These are phyloP conservation scores for Busseola fusca DNA, from an alignment of 2,888 invertebrate species.

Conservation along the genomic window DNA sequence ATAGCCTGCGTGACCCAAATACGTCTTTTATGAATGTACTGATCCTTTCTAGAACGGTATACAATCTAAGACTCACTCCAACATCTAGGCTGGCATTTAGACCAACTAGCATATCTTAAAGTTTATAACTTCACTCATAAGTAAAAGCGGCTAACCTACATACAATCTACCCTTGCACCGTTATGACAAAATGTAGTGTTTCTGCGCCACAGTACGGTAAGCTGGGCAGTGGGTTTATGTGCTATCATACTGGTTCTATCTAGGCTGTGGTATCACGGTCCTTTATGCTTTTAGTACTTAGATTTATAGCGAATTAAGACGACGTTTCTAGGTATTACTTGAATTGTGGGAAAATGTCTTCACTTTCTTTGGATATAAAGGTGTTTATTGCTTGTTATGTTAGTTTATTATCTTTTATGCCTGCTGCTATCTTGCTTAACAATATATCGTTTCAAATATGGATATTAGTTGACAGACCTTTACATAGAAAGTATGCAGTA, in stretches of 20 bases:
- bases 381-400: slow-evolving; percentile 9
- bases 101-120: slow-evolving; percentile 3
- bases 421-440: not conserved
- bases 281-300: not conserved
- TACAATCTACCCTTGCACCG: slow-evolving; percentile 51
- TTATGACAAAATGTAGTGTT: slow-evolving; percentile 44
- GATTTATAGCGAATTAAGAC: slow-evolving; percentile 18
- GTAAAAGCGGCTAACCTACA: slow-evolving; percentile 37
- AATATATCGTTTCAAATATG: not conserved
- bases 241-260: slow-evolving; percentile 47
- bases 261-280: slow-evolving; percentile 41
- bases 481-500: too few relatives aligned
- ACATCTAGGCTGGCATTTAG: slow-evolving; percentile 10
- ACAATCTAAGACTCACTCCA: slow-evolving; percentile 3
- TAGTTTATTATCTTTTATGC: not conserved
- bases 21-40: not conserved
- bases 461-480: not conserved
- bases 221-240: slow-evolving; percentile 58
- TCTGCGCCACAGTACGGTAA: slow-evolving; percentile 38
- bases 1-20: not conserved
- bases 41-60: not conserved
- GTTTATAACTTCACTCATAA: slow-evolving; percentile 21
- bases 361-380: not conserved
- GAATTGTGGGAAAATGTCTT: not conserved
- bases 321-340: slow-evolving; percentile 4